Percentiles rank a stretch among this genome's conserved stretches.
Evolutionary conservation across 2,888 invertebrate genomes (phyloP).

Genomic region (Palloptera scutellata): DNA sequence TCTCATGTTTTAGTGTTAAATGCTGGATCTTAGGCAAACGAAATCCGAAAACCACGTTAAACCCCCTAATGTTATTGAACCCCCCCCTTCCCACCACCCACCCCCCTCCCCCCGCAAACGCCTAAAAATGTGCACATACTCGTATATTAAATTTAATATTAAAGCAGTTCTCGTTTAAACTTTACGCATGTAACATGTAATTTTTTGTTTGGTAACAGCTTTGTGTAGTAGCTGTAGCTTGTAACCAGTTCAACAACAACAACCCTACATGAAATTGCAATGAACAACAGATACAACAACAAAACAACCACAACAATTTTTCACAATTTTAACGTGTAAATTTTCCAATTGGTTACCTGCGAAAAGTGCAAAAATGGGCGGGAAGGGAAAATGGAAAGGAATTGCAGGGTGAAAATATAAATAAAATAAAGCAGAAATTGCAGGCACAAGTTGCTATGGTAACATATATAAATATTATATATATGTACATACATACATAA

Average conservation of each 20-base stretch:
- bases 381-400: slow-evolving; percentile 38
- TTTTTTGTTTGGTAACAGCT: not conserved
- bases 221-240: no score
- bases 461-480: slow-evolving; percentile 16
- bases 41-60: no score
- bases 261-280: slow-evolving; percentile 21
- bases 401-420: slow-evolving; percentile 39
- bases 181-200: no score
- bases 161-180: no score
- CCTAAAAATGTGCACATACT: no score
- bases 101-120: no score
- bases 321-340: slow-evolving; percentile 62
- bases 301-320: slow-evolving; percentile 58
- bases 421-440: slow-evolving; percentile 22
- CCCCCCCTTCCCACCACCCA: no score
- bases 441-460: slow-evolving; percentile 21
- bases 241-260: slow-evolving; percentile 22
- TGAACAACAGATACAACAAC: slow-evolving; percentile 23
- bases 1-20: no score
- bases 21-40: no score
- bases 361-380: slow-evolving; percentile 33
- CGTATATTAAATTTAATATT: no score
- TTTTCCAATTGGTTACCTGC: slow-evolving; percentile 58
- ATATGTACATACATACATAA: slow-evolving; percentile 19
- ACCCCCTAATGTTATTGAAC: no score